phyloP scores from a whole-genome alignment of 1,140 invertebrate genomes.

The Bombus breviceps region DNA sequence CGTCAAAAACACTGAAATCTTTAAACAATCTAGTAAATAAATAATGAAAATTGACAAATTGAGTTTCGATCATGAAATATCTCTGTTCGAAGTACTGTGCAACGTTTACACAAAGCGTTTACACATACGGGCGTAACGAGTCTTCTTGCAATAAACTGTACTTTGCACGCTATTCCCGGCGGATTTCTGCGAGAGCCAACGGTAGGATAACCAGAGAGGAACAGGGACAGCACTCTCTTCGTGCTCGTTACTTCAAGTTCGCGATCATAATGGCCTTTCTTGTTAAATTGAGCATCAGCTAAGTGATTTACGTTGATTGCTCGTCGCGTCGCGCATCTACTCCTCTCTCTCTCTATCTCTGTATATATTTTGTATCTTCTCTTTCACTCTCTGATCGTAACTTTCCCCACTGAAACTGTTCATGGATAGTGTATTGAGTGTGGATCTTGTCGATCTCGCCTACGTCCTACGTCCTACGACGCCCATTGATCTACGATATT shows the following conservation, averaged over 20 bases:
- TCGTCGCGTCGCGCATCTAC: conserved; percentile 72
- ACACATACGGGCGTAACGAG: not conserved
- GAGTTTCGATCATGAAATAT: not conserved
- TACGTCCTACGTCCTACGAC: conserved; percentile 35
- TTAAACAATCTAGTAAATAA: not conserved
- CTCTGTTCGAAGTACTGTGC: not conserved
- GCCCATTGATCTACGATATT: conserved; percentile 41
- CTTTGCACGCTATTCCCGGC: not conserved
- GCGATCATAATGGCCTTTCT: conserved; percentile 81
- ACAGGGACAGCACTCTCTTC: conserved; percentile 22
- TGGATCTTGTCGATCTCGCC: conserved; percentile 55
- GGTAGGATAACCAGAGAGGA: conserved; percentile 7
- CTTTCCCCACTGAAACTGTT: conserved; percentile 24
- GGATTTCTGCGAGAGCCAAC: conserved; percentile 10
- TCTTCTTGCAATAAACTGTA: not conserved
- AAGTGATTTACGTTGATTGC: conserved; percentile 83
- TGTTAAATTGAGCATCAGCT: conserved; percentile 83
- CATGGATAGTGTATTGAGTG: conserved; percentile 39
- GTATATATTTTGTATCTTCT: conserved; percentile 12
- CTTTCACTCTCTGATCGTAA: conserved; percentile 8
- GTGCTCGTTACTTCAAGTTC: conserved; percentile 75
- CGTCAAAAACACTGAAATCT: too few species aligned
- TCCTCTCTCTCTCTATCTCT: conserved; percentile 16
- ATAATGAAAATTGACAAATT: not conserved
- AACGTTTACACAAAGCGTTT: not conserved